Evolutionary conservation across 2,797 vertebrate species (phyloP).

Genomic region (Poeciliopsis presidionis): DNA sequence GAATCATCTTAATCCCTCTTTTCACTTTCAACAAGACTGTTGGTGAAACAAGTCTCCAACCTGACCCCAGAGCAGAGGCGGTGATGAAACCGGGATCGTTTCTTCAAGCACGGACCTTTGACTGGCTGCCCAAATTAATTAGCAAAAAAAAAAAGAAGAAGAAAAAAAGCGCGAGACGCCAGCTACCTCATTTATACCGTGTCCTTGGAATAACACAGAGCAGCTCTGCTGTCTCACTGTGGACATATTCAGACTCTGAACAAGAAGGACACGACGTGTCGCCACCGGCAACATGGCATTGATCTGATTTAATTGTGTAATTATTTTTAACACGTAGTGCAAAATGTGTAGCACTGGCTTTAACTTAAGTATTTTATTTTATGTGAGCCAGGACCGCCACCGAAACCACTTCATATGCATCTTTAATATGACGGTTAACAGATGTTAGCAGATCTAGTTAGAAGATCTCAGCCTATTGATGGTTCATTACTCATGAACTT

Average conservation of each 20-base stretch:
- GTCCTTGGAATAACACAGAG: conserved; percentile 50
- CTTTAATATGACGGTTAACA: neutral
- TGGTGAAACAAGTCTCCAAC: conserved; percentile 31
- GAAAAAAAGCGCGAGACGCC: conserved; percentile 11
- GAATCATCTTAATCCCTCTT: conserved; percentile 11
- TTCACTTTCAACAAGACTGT: conserved; percentile 24
- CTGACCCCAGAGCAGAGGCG: conserved; percentile 42
- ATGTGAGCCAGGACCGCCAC: neutral
- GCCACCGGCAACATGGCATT: conserved; percentile 19
- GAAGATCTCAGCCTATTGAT: neutral
- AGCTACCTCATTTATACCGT: conserved; percentile 7
- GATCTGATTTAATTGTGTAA: conserved; percentile 9
- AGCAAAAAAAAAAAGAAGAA: conserved; percentile 22
- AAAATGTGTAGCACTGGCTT: neutral
- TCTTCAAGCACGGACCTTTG: conserved; percentile 50
- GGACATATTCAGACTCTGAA: conserved; percentile 5
- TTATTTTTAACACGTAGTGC: conserved; percentile 8
- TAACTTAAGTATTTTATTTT: neutral
- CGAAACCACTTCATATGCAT: neutral
- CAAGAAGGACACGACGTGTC: conserved; percentile 19
- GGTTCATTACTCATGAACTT: neutral
- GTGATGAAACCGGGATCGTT: conserved; percentile 50
- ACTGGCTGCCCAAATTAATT: conserved; percentile 52
- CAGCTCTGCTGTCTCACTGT: conserved; percentile 22
- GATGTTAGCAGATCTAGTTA: neutral